A percentile compares a stretch with the other conserved stretches of the same genome.
Evolutionary conservation across 2,797 vertebrate species (phyloP).

Genomic region (Cyclura pinguis): DNA sequence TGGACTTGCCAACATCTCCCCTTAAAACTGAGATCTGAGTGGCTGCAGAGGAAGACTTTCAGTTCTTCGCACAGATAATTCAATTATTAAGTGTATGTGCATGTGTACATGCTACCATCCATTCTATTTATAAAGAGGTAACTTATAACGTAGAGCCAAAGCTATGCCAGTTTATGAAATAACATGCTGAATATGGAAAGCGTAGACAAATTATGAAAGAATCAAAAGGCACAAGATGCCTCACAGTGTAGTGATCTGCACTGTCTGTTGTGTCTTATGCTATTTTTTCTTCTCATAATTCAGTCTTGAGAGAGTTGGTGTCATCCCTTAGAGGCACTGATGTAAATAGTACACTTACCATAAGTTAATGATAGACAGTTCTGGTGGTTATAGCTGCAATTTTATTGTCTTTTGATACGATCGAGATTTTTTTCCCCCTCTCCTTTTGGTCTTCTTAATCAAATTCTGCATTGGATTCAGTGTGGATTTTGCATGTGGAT

Average conservation of each 20-base stretch:
- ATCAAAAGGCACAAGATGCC: conserved; percentile 41
- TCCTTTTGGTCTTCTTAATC: accelerated
- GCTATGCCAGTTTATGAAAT: conserved; percentile 51
- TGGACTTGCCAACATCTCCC: conserved; percentile 37
- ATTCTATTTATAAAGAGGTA: not conserved
- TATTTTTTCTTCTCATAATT: conserved; percentile 14
- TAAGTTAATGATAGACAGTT: conserved; percentile 25
- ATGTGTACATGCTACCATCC: conserved; percentile 14
- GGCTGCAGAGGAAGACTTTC: conserved; percentile 28
- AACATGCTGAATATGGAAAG: not conserved
- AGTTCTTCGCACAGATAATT: conserved; percentile 57
- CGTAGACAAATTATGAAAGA: conserved; percentile 53
- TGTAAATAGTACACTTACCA: accelerated
- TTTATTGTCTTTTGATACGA: conserved; percentile 15
- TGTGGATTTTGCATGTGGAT: not conserved
- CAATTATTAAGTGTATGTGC: conserved; percentile 45
- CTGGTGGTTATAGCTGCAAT: conserved; percentile 3
- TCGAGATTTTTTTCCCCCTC: not conserved
- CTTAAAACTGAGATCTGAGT: conserved; percentile 25
- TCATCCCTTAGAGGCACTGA: accelerated
- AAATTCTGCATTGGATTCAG: not conserved
- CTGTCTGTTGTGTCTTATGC: not conserved
- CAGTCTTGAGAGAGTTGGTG: not conserved
- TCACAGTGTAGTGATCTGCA: not conserved
- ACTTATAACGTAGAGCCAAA: conserved; percentile 45